Percentiles rank a stretch among this genome's conserved stretches.
Conservation (phyloP, 2,888 invertebrate genomes). For the Ochropleura leucogaster region DNA sequence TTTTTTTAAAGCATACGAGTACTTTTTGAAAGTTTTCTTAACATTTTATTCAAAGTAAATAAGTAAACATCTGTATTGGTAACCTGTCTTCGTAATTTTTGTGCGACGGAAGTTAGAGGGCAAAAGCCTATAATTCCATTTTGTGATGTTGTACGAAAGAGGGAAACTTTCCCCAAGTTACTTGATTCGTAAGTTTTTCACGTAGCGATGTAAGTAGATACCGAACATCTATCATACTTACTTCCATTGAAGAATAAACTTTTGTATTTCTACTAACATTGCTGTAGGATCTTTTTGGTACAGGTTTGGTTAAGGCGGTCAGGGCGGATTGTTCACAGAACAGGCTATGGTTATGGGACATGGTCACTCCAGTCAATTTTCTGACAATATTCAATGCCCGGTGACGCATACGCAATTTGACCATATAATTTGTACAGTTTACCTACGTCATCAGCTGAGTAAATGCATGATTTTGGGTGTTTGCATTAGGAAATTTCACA, state of each 20-base stretch:
- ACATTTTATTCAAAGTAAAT: background rate
- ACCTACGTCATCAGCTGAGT: background rate
- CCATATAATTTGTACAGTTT: background rate
- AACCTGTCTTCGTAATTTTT: slow-evolving; percentile 6
- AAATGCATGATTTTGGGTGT: background rate
- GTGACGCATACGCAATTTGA: background rate
- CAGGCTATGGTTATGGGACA: background rate
- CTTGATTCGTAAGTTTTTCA: slow-evolving; percentile 18
- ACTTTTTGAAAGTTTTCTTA: background rate
- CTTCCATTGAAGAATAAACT: slow-evolving; percentile 11
- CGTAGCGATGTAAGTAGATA: background rate
- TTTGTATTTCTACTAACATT: slow-evolving; percentile 3
- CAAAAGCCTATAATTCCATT: background rate
- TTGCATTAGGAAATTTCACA: too few relatives aligned
- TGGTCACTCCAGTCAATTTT: background rate
- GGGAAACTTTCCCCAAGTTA: slow-evolving; percentile 11
- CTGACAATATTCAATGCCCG: background rate
- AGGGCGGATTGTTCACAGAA: background rate
- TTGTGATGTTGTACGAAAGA: background rate
- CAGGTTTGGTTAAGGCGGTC: background rate
- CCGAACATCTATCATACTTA: slow-evolving; percentile 19
- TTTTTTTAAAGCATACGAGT: background rate
- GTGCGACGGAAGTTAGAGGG: slow-evolving; percentile 6
- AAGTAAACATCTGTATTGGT: background rate
- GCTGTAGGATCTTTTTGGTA: background rate